Conservation (phyloP, 2,888 invertebrate genomes). For the Athripsodes cinereus region DNA sequence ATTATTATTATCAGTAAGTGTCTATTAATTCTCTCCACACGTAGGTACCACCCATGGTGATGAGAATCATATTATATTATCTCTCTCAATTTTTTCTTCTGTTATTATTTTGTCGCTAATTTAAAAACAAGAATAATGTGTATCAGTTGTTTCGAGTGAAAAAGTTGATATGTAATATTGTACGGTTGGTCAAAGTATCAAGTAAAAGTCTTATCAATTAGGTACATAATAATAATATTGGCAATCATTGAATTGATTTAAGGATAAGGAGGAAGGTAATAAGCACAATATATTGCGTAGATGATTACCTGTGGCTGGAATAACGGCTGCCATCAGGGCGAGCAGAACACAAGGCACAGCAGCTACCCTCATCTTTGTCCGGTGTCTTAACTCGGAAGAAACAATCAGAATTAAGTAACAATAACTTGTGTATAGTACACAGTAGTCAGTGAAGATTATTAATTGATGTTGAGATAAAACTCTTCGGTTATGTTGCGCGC, state of each 20-base stretch:
- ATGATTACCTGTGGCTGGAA: conserved; percentile 47
- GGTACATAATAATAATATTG: neutral
- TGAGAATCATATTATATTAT: too few species aligned
- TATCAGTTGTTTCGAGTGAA: too few species aligned
- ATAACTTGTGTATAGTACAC: neutral
- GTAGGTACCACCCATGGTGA: too few species aligned
- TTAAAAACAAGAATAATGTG: too few species aligned
- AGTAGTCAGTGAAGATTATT: neutral
- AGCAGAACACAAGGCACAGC: conserved; percentile 50
- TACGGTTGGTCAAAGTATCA: too few species aligned
- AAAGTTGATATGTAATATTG: too few species aligned
- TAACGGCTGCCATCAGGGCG: conserved; percentile 45
- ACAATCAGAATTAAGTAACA: neutral
- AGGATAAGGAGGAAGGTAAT: neutral
- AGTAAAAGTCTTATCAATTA: too few species aligned
- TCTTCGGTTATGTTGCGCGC: conserved; percentile 15
- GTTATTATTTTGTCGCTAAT: too few species aligned
- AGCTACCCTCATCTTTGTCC: conserved; percentile 29
- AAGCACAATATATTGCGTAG: neutral
- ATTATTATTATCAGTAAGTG: too few species aligned
- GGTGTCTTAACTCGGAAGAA: neutral
- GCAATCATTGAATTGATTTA: neutral
- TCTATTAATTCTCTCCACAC: too few species aligned
- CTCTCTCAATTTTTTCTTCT: too few species aligned
- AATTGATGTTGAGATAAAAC: neutral